Conservation (phyloP, 2,888 invertebrate species). For the Lycia hirtaria region DNA sequence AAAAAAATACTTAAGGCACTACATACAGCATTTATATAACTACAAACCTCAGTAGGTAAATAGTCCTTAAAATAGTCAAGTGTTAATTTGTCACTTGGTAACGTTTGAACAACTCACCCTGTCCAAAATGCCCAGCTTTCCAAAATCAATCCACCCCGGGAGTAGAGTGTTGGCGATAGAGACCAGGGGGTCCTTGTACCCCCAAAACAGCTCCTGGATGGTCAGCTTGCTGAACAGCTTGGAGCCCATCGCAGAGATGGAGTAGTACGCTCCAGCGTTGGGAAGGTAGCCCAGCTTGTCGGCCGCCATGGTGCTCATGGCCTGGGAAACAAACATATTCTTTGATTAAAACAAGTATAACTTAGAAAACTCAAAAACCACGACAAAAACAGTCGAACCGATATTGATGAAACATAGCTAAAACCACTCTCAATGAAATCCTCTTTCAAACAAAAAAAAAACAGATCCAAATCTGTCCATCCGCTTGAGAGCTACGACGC, state of each 20-base stretch:
- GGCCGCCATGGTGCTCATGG: slow-evolving; percentile 72
- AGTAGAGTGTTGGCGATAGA: slow-evolving; percentile 89
- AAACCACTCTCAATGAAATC: too few species aligned
- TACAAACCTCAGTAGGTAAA: too few species aligned
- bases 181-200: slow-evolving; percentile 92
- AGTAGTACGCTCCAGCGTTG: slow-evolving; percentile 87
- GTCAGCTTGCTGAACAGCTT: slow-evolving; percentile 88
- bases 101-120: slow-evolving; percentile 91
- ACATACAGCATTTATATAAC: too few species aligned
- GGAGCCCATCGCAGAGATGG: slow-evolving; percentile 87
- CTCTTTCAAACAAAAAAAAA: too few species aligned
- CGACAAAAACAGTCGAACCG: too few species aligned
- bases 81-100: too few species aligned
- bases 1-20: too few species aligned
- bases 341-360: neutral
- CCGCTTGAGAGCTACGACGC: too few species aligned
- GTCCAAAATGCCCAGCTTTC: slow-evolving; percentile 92
- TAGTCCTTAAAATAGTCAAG: too few species aligned
- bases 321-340: slow-evolving; percentile 53
- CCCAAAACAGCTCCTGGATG: slow-evolving; percentile 92
- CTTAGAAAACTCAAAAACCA: neutral
- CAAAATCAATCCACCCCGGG: slow-evolving; percentile 92
- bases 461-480: too few species aligned
- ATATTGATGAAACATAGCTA: too few species aligned
- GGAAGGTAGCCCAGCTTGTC: slow-evolving; percentile 78